Evolutionary conservation across 2,797 vertebrate species (phyloP).

Genomic region (Sebastes itinus): DNA sequence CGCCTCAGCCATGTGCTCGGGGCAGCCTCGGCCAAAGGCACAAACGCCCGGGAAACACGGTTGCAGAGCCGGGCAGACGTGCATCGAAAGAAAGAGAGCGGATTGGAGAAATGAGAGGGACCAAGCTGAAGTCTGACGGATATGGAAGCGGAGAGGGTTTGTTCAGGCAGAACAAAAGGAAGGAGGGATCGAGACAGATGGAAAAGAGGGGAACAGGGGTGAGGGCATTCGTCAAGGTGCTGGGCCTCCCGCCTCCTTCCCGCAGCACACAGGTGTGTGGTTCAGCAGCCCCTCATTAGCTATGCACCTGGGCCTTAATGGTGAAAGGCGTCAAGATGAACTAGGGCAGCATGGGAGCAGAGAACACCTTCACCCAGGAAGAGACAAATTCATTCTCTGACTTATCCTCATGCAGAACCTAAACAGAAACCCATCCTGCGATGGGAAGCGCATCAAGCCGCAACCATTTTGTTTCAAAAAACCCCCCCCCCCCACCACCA

Average conservation of each 20-base stretch:
- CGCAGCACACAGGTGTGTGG: slow-evolving; percentile 66
- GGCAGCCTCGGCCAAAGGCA: slow-evolving; percentile 54
- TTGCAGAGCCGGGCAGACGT: slow-evolving; percentile 10
- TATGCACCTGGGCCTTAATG: slow-evolving; percentile 67
- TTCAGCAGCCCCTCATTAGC: slow-evolving; percentile 66
- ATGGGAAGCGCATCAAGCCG: slow-evolving; percentile 4
- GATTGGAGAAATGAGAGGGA: slow-evolving; percentile 36
- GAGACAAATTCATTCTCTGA: slow-evolving; percentile 14
- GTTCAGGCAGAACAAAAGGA: slow-evolving; percentile 57
- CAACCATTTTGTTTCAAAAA: slow-evolving; percentile 54
- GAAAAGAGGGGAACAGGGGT: slow-evolving; percentile 37
- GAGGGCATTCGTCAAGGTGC: slow-evolving; percentile 68
- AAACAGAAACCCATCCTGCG: slow-evolving; percentile 13
- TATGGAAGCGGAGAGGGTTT: slow-evolving; percentile 45
- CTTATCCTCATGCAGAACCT: not conserved
- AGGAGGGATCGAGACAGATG: slow-evolving; percentile 57
- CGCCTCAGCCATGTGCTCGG: slow-evolving; percentile 55
- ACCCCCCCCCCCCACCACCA: not conserved
- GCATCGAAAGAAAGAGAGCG: not conserved
- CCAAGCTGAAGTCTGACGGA: slow-evolving; percentile 47
- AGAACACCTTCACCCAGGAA: slow-evolving; percentile 27
- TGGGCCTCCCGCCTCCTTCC: slow-evolving; percentile 38
- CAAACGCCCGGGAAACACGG: slow-evolving; percentile 38
- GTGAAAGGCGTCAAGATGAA: slow-evolving; percentile 56
- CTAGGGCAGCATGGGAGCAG: slow-evolving; percentile 33